Conservation (phyloP, 1,140 invertebrate species). For the Luehdorfia chinensis region DNA sequence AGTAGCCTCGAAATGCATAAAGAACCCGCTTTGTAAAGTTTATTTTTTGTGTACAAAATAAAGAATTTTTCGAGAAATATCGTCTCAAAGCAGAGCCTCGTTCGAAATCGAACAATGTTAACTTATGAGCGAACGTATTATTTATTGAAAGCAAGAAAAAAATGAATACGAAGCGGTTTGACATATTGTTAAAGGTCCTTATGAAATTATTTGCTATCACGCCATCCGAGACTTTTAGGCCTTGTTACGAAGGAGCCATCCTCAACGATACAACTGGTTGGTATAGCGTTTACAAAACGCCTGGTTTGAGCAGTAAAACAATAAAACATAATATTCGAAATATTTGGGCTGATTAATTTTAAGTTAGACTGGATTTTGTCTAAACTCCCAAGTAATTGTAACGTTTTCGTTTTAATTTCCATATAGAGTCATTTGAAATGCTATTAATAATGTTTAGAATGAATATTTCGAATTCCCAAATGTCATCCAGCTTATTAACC, state of each 20-base stretch:
- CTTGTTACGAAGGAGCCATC: conserved; percentile 63
- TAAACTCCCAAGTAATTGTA: conserved; percentile 49
- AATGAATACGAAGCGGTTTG: conserved; percentile 54
- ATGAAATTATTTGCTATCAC: conserved; percentile 77
- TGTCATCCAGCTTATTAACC: conserved; percentile 77
- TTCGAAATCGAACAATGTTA: conserved; percentile 70
- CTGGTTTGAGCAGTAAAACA: conserved; percentile 50
- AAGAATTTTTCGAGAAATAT: conserved; percentile 67
- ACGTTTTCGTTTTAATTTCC: conserved; percentile 61
- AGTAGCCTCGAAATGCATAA: conserved; percentile 70
- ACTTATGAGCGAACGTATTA: conserved; percentile 69
- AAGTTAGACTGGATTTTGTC: conserved; percentile 40
- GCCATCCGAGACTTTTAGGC: conserved; percentile 53
- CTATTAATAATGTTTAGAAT: conserved; percentile 71
- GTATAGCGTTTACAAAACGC: conserved; percentile 45
- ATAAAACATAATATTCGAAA: conserved; percentile 42
- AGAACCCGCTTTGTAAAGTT: conserved; percentile 60
- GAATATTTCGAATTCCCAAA: conserved; percentile 75
- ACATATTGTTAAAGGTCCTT: conserved; percentile 75
- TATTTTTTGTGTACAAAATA: conserved; percentile 61
- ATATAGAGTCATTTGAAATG: conserved; percentile 50
- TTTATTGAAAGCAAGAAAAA: conserved; percentile 70
- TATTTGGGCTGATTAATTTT: conserved; percentile 31
- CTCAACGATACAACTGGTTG: conserved; percentile 46
- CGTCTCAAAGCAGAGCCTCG: conserved; percentile 50